Evolutionary conservation across 2,888 invertebrate species (phyloP).

Genomic region (Acanthopleura granulata): DNA sequence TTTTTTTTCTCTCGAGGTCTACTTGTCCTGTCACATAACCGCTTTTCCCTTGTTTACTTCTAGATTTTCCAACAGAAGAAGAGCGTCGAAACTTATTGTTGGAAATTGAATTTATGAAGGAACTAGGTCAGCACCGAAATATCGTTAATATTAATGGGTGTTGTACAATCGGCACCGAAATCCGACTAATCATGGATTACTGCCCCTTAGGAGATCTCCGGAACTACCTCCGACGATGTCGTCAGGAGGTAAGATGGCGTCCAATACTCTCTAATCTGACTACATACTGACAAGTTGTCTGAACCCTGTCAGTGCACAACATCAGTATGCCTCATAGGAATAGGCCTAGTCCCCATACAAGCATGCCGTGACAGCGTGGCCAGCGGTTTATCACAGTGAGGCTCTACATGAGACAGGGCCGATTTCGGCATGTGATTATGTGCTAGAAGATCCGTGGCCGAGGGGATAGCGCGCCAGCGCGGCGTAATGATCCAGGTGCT

Average conservation of each 20-base stretch:
- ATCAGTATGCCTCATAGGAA: too few species aligned
- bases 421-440: too few species aligned
- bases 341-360: too few species aligned
- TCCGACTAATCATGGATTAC: constrained; percentile 84
- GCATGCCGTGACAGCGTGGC: too few species aligned
- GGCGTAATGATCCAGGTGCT: too few species aligned
- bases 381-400: too few species aligned
- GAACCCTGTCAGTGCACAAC: too few species aligned
- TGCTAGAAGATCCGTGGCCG: too few species aligned
- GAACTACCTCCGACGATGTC: constrained; percentile 76
- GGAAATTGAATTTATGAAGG: constrained; percentile 90
- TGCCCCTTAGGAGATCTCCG: constrained; percentile 86
- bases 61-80: constrained; percentile 75
- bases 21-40: neutral
- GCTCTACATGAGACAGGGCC: too few species aligned
- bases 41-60: neutral
- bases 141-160: constrained; percentile 87
- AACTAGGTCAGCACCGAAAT: constrained; percentile 84
- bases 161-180: constrained; percentile 73
- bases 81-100: constrained; percentile 82
- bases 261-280: too few species aligned
- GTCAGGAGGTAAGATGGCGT: constrained; percentile 25
- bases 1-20: neutral
- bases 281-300: too few species aligned
- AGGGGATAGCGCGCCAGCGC: too few species aligned